Base-by-base conservation (phyloP, 2,113 vertebrate species). In the Myanophis thanlyinensis region DNA sequence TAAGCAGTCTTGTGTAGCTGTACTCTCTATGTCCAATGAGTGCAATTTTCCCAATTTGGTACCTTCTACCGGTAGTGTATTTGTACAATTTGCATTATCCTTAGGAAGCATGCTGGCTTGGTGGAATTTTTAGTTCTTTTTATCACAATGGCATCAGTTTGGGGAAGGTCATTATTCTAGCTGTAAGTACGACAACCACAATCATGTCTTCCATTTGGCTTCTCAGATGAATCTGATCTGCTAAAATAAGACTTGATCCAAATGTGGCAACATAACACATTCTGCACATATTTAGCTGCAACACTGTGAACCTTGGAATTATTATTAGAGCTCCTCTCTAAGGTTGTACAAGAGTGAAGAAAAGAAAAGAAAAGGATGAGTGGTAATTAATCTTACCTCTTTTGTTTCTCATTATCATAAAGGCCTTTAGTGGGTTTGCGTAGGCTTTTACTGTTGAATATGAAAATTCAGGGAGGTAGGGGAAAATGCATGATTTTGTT, bases 351-450 rank as follows among this genome's bases (percentile, higher is more conserved):
- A 89, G 91, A 90, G 90, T 92, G 87, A 94, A 92, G 35, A 95
- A 94, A 96, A 95, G 87, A 54, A 93, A 92, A 91, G 91, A 92
- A 94, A 51, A 93, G 92, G 56, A 94, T 93, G 93, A 92, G 51
- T 95, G 93, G 94, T 88, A 94, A 96, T 97, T 95, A 97, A 80
- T 87, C 40, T 92, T 62, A 90, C 89, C 93, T 73, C 91, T 96
- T 96, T 96, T 96, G 93, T 96, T 97, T 97, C 95, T 95, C 90
- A 25, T 94, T 97, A 94, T 95, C 91, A 95, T 95, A 95, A 97
- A 94, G 94, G 91, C 89, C 95, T 91, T 95, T 92, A 90, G 89
- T 94, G 93, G 96, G 95, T 89, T 95, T 96, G 94, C 49, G 93
- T 96, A 80, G 96, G 96, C 94, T 96, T 92, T 27, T 93, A 46